Conservation (phyloP, 1,140 invertebrate genomes). For the Drosophila pseudoananassae region DNA sequence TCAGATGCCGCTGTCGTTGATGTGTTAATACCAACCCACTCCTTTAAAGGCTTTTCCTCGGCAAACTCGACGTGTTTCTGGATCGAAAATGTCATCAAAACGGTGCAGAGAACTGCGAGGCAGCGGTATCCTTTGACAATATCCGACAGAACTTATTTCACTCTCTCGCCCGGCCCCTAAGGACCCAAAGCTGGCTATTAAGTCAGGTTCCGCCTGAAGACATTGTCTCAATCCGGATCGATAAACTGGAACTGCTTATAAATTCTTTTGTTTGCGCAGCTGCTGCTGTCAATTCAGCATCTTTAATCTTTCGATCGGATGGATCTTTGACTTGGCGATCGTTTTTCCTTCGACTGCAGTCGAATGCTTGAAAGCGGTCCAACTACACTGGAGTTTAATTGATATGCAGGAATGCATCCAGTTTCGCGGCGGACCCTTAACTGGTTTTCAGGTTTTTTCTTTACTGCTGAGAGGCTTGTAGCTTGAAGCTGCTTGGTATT, state of each 20-base stretch:
- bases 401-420: constrained; percentile 64
- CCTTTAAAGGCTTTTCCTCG: constrained; percentile 1
- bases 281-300: constrained; percentile 55
- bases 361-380: background rate
- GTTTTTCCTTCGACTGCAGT: constrained; percentile 11
- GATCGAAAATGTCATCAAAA: constrained; percentile 30
- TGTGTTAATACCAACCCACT: constrained; percentile 1
- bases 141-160: constrained; percentile 34
- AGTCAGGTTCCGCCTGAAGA: constrained; percentile 51
- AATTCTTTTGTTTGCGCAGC: constrained; percentile 68
- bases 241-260: constrained; percentile 76
- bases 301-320: constrained; percentile 48
- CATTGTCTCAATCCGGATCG: constrained; percentile 71
- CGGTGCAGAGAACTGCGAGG: constrained; percentile 31
- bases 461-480: constrained; percentile 13
- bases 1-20: constrained; percentile 13
- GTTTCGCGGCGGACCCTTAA: constrained; percentile 5
- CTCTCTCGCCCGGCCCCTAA: background rate
- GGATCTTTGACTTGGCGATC: constrained; percentile 43
- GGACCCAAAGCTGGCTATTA: constrained; percentile 46
- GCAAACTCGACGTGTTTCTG: constrained; percentile 4
- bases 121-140: constrained; percentile 42
- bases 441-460: constrained; percentile 34
- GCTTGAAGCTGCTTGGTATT: background rate
- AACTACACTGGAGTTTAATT: constrained; percentile 29